These are phyloP conservation scores for Orius laevigatus DNA, from an alignment of 1,140 invertebrate genomes.

Conservation along the genomic window DNA sequence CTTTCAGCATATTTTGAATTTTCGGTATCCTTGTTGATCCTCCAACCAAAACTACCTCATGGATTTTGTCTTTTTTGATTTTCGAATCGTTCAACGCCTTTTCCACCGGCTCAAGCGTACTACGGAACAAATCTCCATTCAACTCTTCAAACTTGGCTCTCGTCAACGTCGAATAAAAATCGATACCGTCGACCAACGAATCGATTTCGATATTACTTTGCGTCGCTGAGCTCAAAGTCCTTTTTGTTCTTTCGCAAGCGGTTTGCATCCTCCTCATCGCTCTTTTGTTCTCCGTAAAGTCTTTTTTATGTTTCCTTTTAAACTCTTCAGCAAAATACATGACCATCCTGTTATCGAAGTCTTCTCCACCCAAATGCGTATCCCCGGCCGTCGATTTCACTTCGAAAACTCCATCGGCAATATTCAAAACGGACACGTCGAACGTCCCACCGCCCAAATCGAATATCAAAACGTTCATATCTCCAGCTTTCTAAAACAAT, in stretches of 20 bases:
- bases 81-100: slow-evolving; percentile 87
- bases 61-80: slow-evolving; percentile 77
- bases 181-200: slow-evolving; percentile 86
- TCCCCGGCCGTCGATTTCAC: slow-evolving; percentile 94
- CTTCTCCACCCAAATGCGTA: slow-evolving; percentile 94
- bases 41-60: slow-evolving; percentile 94
- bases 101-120: slow-evolving; percentile 88
- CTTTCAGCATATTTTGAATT: slow-evolving; percentile 85
- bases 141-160: slow-evolving; percentile 89
- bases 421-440: slow-evolving; percentile 88
- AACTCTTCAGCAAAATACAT: slow-evolving; percentile 94
- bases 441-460: slow-evolving; percentile 96
- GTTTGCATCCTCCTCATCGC: slow-evolving; percentile 81
- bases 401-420: slow-evolving; percentile 91
- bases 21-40: slow-evolving; percentile 98
- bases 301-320: slow-evolving; percentile 94
- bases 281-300: slow-evolving; percentile 74
- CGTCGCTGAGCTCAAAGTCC: slow-evolving; percentile 84
- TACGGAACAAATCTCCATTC: slow-evolving; percentile 79
- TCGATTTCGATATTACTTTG: slow-evolving; percentile 92
- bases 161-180: slow-evolving; percentile 91
- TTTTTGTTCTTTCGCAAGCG: slow-evolving; percentile 89
- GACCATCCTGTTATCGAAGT: slow-evolving; percentile 92
- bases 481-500: slow-evolving; percentile 25
- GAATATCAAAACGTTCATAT: slow-evolving; percentile 79